Base-by-base conservation (phyloP, 2,888 invertebrate species). In the Volucella zonaria region DNA sequence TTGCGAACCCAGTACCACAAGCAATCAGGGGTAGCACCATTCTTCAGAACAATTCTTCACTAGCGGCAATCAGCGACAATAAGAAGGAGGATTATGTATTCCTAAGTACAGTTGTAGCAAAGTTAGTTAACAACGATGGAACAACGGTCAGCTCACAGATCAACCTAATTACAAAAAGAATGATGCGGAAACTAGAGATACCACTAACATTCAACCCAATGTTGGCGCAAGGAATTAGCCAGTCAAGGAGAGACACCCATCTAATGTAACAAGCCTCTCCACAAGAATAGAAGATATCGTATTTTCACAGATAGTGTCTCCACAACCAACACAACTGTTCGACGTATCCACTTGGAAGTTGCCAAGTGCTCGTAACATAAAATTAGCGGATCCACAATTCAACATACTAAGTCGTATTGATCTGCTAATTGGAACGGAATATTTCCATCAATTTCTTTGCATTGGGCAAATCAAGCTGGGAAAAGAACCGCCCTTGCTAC, bases 271-370 rank as follows among this genome's bases (percentile, higher is more conserved):
- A n/a, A n/a, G 15, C 38, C 42, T 40, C 40, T 8, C 23, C 12
- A 58, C 58, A 14, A 40, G 42, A 14, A 23, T 58, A 10, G 58
- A 58, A 42, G 58, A 15, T 12, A 58, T 58, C 14, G 42, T 58
- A 11, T 2, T 58, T 14, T 15, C n/a, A 18, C 18, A 18, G 18
- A 18, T 18, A 18, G 18, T 18, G 1, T 18, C 18, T 51, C 6
- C 14, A 6, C 3, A 31, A 4, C n/a, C n/a, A n/a, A n/a, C n/a
- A n/a, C n/a, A n/a, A n/a, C n/a, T n/a, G n/a, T n/a, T n/a, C n/a
- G n/a, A n/a, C n/a, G n/a, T n/a, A n/a, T n/a, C n/a, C n/a, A n/a
- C n/a, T n/a, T n/a, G n/a, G n/a, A n/a, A n/a, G n/a, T n/a, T n/a
- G n/a, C n/a, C n/a, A n/a, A 9, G n/a, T n/a, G n/a, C n/a, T n/a